Conservation (phyloP, 2,888 invertebrate genomes). For the Nomada goodeniana region DNA sequence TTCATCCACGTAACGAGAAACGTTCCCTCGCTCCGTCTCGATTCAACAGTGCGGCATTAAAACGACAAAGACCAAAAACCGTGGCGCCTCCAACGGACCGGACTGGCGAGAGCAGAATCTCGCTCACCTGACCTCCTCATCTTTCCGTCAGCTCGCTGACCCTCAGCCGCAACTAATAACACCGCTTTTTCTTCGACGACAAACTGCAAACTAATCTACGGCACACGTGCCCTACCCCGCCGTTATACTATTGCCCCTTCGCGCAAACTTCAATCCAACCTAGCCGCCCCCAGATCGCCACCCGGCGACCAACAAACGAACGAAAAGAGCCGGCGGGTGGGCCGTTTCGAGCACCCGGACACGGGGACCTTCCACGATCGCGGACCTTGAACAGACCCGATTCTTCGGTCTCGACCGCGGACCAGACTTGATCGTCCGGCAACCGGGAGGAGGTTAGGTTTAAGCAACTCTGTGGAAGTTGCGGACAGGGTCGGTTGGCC, state of each 20-base stretch:
- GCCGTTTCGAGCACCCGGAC: not conserved
- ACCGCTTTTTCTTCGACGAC: conserved; percentile 76
- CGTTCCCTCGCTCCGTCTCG: no score
- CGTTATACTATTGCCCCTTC: conserved; percentile 72
- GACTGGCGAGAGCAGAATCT: conserved; percentile 44
- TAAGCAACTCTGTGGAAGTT: conserved; percentile 84
- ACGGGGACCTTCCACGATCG: not conserved
- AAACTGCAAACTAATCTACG: conserved; percentile 79
- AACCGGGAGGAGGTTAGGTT: conserved; percentile 80
- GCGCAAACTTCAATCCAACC: not conserved
- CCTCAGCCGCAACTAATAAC: conserved; percentile 77
- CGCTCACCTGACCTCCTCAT: conserved; percentile 70
- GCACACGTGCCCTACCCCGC: conserved; percentile 66
- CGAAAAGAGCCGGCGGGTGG: not conserved
- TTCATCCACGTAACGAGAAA: no score
- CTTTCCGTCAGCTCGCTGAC: conserved; percentile 71
- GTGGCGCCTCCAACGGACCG: not conserved
- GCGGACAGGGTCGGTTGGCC: conserved; percentile 80
- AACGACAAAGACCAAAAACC: conserved; percentile 22
- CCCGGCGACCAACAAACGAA: not conserved
- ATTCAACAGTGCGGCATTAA: not conserved
- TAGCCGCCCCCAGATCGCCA: not conserved
- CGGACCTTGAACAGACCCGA: conserved; percentile 28
- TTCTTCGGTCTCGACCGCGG: conserved; percentile 63
- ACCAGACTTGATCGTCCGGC: conserved; percentile 75